Evolutionary conservation across 92 coral and sea anemone genomes (phyloP), one percentile per base, ranked within the genome.

Genomic region (Scolanthus callimorphus): DNA sequence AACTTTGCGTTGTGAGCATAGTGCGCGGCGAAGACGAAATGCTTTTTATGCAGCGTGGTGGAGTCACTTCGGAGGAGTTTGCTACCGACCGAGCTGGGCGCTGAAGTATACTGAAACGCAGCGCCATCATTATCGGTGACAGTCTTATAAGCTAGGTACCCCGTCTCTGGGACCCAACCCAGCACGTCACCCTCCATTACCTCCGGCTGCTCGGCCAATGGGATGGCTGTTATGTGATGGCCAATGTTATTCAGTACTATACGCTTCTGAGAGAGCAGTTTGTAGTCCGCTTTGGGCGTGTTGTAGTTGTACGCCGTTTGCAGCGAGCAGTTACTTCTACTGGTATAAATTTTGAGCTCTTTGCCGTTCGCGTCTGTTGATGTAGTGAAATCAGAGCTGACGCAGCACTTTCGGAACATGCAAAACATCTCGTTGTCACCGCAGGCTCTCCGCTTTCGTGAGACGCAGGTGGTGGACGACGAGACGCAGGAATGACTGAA

Each of bases 121-220:
- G 60, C 60, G 0, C 86, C 79, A 27, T 68, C 57, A 4, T 64
- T 79, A 0, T 41, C 69, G 23, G 78, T 30, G 19, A 82, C 54
- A 4, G 26, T 45, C 11, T 61, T 63, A 63, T 61, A 91, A 8
- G 86, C 86, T 4, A 91, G 85, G 20, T 64, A 67, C 8, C 86
- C 97, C 2, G 94, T 86, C 3, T 62, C 84, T 6, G 90, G 75
- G 1, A 70, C 67, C 86, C 91, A 81, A 2, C 96, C 97, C 8
- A 91, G 63, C 1, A 88, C 78, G 59, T 88, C 97, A 0, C 90
- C 83, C 31, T 73, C 39, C 17, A 51, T 19, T 11, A 91, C 85
- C 0, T 37, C 17, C 11, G 77, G 60, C 27, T 72, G 89, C 9
- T 88, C 62, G 1, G 55, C 54, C 13, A 49, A 46, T 19, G 77